Base-by-base conservation (phyloP, 1,140 invertebrate species). In the Cherax quadricarinatus region DNA sequence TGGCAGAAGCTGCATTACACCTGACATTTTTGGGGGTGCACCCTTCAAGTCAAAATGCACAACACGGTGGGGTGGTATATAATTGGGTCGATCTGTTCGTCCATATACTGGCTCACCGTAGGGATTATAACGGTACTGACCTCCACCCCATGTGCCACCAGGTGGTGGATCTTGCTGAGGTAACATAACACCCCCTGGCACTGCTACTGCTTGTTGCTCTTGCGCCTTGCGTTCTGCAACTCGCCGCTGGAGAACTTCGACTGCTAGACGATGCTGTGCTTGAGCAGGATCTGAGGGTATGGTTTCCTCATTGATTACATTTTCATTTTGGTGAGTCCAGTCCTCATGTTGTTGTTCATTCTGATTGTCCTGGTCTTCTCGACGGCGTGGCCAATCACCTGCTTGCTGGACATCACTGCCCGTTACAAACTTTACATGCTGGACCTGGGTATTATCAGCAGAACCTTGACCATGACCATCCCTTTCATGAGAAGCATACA, bases 41-140 rank as follows among this genome's bases (percentile, higher is more conserved):
- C 98, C 98, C 95, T 99, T 99, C 4, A 99, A 95, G 95, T 99
- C 98, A 4, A 99, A 95, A 95, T 99, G 98, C 0, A 99, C 96
- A 66, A 97, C 88, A 30, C 94, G 83, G 48, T 93, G 91, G 1
- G 90, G 30, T n/a, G 94, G 94, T 48, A 94, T 93, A 57, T 94
- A 94, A 53, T 93, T 94, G n/a, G 93, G 93, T 53, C 93, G 60
- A 51, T 94, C 87, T 62, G 89, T 92, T 41, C 89, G 89, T 24
- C 91, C 88, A 66, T 94, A 94, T 14, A 94, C 93, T 30, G 93
- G 93, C 53, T 94, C 93, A 7, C 93, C 93, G 70, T 93, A 94
- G 10, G 91, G 91, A 70, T 94, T 94, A 62, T 94, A 94, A 14
- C 90, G 86, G 62, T 93, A 94, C 62, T 90, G 89, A 30, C 89